These are phyloP conservation scores for Malurus elegans DNA, from an alignment of 2,113 vertebrate genomes.

Conservation along the genomic window DNA sequence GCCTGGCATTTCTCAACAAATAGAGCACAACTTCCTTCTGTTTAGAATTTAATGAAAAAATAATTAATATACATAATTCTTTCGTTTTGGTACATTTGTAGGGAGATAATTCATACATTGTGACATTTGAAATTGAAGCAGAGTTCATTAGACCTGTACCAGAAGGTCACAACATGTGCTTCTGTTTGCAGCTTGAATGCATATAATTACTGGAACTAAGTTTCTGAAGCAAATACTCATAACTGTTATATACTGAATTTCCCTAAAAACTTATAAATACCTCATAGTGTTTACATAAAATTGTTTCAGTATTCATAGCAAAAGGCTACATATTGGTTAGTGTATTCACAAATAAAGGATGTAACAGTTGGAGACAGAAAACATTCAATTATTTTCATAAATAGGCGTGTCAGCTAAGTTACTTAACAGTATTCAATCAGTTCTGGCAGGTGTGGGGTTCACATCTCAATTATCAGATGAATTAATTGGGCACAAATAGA, in stretches of 20 bases:
- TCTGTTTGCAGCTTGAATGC: background rate
- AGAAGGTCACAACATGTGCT: background rate
- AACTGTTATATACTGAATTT: background rate
- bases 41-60: background rate
- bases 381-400: background rate
- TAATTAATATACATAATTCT: background rate
- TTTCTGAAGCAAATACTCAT: background rate
- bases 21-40: background rate
- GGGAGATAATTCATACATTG: background rate
- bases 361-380: background rate
- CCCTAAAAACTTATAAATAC: background rate
- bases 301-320: background rate
- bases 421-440: background rate
- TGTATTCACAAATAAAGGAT: background rate
- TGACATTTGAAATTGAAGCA: background rate
- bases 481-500: background rate
- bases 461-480: background rate
- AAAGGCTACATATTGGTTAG: background rate
- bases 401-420: background rate
- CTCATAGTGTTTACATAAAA: background rate
- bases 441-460: background rate
- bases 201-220: background rate
- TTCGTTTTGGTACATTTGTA: background rate
- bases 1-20: background rate
- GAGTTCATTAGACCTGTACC: background rate